Evolutionary conservation across 2,113 vertebrate genomes (phyloP).

Genomic region (Buteo buteo): DNA sequence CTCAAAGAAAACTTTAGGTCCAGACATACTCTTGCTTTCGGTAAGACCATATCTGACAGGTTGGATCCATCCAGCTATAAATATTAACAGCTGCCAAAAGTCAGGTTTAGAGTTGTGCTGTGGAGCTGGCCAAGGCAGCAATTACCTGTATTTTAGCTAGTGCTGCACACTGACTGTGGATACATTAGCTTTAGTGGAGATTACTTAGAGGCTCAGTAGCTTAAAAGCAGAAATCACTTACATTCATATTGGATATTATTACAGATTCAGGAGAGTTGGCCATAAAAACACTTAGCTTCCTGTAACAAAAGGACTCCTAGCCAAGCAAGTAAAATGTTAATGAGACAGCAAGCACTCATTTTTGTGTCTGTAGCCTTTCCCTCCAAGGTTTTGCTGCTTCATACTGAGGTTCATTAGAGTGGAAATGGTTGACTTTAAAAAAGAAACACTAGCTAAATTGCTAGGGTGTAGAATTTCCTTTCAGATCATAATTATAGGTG

Average conservation of each 20-base stretch:
- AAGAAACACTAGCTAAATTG: constrained; percentile 4
- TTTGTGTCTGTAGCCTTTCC: constrained; percentile 5
- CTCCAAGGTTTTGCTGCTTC: constrained; percentile 29
- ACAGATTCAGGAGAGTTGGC: constrained; percentile 40
- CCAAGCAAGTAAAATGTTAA: constrained; percentile 59
- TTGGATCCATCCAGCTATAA: neutral
- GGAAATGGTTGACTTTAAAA: constrained; percentile 23
- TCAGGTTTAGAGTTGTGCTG: neutral
- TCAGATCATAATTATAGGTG: constrained; percentile 45
- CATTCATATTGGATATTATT: constrained; percentile 47
- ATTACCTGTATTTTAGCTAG: constrained; percentile 43
- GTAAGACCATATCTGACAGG: neutral
- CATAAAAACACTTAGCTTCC: constrained; percentile 61
- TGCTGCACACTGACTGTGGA: neutral
- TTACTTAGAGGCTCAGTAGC: constrained; percentile 46
- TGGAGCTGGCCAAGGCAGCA: constrained; percentile 21
- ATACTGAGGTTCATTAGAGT: constrained; percentile 31
- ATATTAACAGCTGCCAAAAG: constrained; percentile 23
- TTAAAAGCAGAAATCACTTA: constrained; percentile 60
- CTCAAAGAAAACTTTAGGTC: neutral
- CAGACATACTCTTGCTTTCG: neutral
- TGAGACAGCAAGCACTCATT: constrained; percentile 55
- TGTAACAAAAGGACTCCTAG: constrained; percentile 47
- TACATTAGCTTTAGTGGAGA: constrained; percentile 39
- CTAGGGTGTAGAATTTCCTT: constrained; percentile 24